phyloP scores from a whole-genome alignment of 2,113 vertebrate species.

The Saguinus imperator region DNA sequence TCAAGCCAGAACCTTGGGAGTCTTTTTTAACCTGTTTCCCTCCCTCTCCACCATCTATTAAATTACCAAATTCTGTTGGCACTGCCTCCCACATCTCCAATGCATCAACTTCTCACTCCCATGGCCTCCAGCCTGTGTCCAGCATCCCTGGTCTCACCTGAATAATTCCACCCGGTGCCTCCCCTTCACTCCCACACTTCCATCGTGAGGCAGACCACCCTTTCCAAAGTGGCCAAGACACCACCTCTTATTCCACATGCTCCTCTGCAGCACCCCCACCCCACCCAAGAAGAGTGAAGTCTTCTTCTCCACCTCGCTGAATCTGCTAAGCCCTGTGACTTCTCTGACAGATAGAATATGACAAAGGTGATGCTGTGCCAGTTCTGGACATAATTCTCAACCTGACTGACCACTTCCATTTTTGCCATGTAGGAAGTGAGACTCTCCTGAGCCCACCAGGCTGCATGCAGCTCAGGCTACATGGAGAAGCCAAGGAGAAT shows the following conservation, averaged over 20 bases:
- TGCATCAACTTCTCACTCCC: not conserved
- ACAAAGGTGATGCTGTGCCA: not conserved
- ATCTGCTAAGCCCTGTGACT: not conserved
- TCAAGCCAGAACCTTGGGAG: not conserved
- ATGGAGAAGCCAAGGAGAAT: not conserved
- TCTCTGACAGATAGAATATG: not conserved
- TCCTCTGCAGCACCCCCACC: not conserved
- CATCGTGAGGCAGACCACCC: accelerated
- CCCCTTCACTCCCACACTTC: no score
- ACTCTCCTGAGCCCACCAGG: not conserved
- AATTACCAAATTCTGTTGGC: not conserved
- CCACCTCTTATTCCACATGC: not conserved
- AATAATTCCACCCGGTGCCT: no score
- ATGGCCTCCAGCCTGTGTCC: not conserved
- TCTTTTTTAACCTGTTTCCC: not conserved
- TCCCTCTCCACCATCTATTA: not conserved
- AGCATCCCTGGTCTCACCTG: no score
- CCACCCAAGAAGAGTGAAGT: not conserved
- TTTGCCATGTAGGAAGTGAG: not conserved
- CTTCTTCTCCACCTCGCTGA: not conserved
- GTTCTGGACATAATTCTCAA: not conserved
- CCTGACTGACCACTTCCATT: not conserved
- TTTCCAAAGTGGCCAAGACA: not conserved
- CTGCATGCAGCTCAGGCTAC: no score
- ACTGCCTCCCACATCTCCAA: no score